Evolutionary conservation across 2,113 vertebrate genomes (phyloP), one percentile per base, ranked within the genome.

Genomic region (Nycticebus coucang): DNA sequence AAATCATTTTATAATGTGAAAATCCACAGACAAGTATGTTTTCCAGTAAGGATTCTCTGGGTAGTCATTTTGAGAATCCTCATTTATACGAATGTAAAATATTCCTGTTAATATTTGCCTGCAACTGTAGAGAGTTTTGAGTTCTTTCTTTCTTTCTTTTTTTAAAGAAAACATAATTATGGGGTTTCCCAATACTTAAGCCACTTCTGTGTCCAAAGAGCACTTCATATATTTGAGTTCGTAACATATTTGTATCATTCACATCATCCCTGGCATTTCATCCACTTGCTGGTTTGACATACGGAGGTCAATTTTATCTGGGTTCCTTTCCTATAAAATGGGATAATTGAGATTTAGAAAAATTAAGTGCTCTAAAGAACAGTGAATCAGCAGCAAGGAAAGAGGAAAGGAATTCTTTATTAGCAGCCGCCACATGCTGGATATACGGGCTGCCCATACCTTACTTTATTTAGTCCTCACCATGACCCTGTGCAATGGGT

Each of bases 341-440:
- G 7, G 64, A 71, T 57, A 75, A 57, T 2, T n/a, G 64, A 91
- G 19, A 96, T 91, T 82, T 62, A 94, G 68, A 11, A 94, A 95
- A 96, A 88, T 79, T 74, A 89, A 64, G 18, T 72, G 28, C 35
- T 94, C 24, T 82, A 35, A 95, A 88, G 55, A 45, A 81, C 7
- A 78, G 9, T 35, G 26, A 87, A 12, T 68, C 33, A 85, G 26
- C 24, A 83, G 50, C 26, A 93, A 94, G 60, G 64, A 91, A 79
- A 82, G 41, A 81, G 12, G 21, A 86, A 93, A 11, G 62, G 2
- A 79, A 79, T 45, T 75, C 2, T 89, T 91, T 28, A 87, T 28
- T 86, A 83, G 86, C 37, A 17, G 7, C 4, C 33, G 30, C 13
- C 30, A 69, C 24, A 11, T 35, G n/a, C 17, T 45, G 79, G 35